These are phyloP conservation scores for Phragmatobia fuliginosa DNA, from an alignment of 2,888 invertebrate species.

Conservation along the genomic window DNA sequence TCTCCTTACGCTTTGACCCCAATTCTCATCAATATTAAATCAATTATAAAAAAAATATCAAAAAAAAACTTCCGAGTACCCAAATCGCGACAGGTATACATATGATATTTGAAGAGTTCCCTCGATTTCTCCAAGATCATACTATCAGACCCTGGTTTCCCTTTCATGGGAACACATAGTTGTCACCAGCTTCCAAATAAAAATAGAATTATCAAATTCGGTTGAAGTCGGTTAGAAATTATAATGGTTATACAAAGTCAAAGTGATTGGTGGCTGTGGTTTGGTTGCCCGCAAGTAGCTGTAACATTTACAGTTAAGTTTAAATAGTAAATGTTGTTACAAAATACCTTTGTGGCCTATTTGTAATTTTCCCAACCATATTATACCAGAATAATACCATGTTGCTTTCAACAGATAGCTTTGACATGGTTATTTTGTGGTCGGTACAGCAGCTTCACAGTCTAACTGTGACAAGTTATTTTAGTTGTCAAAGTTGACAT, in stretches of 20 bases:
- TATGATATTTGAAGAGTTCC: too few species aligned
- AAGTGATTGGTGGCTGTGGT: neutral
- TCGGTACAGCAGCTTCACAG: conserved; percentile 3
- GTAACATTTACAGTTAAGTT: conserved; percentile 1
- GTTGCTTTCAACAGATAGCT: neutral
- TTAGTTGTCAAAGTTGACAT: conserved; percentile 5
- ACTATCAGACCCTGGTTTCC: too few species aligned
- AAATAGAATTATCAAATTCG: too few species aligned
- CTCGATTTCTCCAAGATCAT: too few species aligned
- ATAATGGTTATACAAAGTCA: neutral
- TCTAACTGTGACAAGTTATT: conserved; percentile 5
- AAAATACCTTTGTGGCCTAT: neutral
- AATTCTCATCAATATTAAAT: too few species aligned
- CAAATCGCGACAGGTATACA: too few species aligned
- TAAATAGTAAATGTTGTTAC: conserved; percentile 11
- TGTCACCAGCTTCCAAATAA: too few species aligned
- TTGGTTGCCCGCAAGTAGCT: neutral
- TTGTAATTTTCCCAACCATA: neutral
- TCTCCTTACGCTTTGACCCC: neutral
- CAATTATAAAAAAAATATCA: too few species aligned
- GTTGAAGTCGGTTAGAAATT: too few species aligned
- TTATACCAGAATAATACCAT: neutral
- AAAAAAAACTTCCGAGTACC: too few species aligned
- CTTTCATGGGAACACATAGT: too few species aligned
- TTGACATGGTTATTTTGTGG: neutral